These are phyloP conservation scores for Pipistrellus pygmaeus DNA, from an alignment of 2,797 vertebrate species.

Conservation along the genomic window DNA sequence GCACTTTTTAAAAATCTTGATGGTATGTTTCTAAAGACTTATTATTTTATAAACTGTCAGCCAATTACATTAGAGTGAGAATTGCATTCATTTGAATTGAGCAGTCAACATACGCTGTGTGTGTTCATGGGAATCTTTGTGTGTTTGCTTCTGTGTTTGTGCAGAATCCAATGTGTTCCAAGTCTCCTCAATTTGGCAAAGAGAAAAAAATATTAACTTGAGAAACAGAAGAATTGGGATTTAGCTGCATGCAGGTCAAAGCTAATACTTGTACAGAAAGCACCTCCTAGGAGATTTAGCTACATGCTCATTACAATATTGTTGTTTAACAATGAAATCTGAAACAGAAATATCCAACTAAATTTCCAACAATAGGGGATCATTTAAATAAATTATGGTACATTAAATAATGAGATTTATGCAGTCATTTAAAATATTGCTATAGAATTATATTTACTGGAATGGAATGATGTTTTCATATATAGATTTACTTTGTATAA, in stretches of 20 bases:
- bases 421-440: slow-evolving; percentile 28
- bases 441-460: slow-evolving; percentile 17
- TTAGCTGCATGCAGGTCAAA: neutral
- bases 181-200: neutral
- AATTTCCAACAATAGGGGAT: neutral
- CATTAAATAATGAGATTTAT: slow-evolving; percentile 36
- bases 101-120: neutral
- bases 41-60: slow-evolving; percentile 47
- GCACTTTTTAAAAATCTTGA: neutral
- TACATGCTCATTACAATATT: neutral
- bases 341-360: neutral
- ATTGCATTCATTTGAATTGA: neutral
- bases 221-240: slow-evolving; percentile 24
- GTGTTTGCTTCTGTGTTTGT: slow-evolving; percentile 36
- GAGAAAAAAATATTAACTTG: neutral
- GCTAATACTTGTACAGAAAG: neutral
- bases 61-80: slow-evolving; percentile 27
- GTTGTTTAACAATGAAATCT: slow-evolving; percentile 16
- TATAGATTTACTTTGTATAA: slow-evolving; percentile 13
- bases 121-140: neutral
- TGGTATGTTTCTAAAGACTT: neutral
- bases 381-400: slow-evolving; percentile 18
- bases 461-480: neutral
- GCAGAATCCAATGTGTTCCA: neutral
- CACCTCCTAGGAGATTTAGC: neutral